Evolutionary conservation across 2,113 vertebrate species (phyloP).

Genomic region (Thinocorus orbignyianus): DNA sequence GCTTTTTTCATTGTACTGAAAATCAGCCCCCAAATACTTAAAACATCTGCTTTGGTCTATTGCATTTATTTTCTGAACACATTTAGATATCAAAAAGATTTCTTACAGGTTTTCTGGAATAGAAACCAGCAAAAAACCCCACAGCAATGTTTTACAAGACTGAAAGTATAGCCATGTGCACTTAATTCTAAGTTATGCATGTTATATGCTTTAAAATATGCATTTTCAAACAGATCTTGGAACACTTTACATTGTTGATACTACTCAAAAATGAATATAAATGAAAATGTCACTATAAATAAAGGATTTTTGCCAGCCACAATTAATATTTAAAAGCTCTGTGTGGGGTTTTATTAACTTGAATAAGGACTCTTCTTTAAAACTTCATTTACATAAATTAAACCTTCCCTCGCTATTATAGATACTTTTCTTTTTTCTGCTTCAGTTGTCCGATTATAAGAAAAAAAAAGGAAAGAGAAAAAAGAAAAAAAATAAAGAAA

Average conservation of each 20-base stretch:
- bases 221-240: slow-evolving; percentile 23
- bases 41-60: neutral
- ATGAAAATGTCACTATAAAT: slow-evolving; percentile 62
- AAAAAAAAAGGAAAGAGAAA: neutral
- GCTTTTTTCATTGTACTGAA: neutral
- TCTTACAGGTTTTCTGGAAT: neutral
- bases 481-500: neutral
- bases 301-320: slow-evolving; percentile 23
- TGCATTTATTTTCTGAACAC: neutral
- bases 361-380: neutral
- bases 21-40: neutral
- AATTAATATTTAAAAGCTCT: slow-evolving; percentile 66
- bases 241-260: slow-evolving; percentile 28
- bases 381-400: slow-evolving; percentile 61
- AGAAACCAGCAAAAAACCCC: neutral
- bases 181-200: slow-evolving; percentile 11
- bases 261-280: slow-evolving; percentile 42
- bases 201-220: slow-evolving; percentile 18
- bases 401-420: slow-evolving; percentile 41
- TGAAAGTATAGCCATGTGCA: neutral
- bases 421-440: slow-evolving; percentile 44
- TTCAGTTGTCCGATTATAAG: slow-evolving; percentile 9
- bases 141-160: neutral
- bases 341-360: slow-evolving; percentile 50
- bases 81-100: neutral